Evolutionary conservation across 2,113 vertebrate species (phyloP).

Genomic region (Strigops habroptila): DNA sequence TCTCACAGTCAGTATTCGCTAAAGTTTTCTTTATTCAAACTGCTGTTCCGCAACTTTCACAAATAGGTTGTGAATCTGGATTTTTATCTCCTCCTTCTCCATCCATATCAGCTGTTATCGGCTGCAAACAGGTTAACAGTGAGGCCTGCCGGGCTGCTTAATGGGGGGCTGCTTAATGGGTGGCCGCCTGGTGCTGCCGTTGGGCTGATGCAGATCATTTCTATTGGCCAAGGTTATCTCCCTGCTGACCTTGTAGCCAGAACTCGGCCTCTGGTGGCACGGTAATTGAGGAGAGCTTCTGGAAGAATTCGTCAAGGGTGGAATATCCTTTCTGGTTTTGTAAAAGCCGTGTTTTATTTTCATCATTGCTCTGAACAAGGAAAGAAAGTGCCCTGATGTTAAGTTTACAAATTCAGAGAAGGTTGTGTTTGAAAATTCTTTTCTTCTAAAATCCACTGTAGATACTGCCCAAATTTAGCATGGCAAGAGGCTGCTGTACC

Average conservation of each 20-base stretch:
- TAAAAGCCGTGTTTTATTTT: not conserved
- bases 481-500: not conserved
- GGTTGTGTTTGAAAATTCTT: not conserved
- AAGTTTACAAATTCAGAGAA: not conserved
- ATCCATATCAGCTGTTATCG: not conserved
- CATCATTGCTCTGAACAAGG: fast-evolving
- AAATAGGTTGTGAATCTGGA: not conserved
- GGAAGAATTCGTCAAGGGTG: not conserved
- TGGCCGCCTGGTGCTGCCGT: not conserved
- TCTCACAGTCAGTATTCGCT: not conserved
- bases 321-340: not conserved
- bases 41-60: not conserved
- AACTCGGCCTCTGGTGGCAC: not conserved
- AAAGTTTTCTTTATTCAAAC: not conserved
- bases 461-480: not conserved
- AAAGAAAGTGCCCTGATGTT: not conserved
- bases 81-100: not conserved
- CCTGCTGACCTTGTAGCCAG: constrained; percentile 17
- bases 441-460: not conserved
- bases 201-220: constrained; percentile 22
- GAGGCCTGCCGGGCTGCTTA: not conserved
- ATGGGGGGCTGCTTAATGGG: not conserved
- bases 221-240: constrained; percentile 44
- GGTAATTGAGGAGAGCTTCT: not conserved
- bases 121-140: not conserved